Evolutionary conservation across 1,140 invertebrate genomes (phyloP).

Genomic region (Sinonovacula constricta): DNA sequence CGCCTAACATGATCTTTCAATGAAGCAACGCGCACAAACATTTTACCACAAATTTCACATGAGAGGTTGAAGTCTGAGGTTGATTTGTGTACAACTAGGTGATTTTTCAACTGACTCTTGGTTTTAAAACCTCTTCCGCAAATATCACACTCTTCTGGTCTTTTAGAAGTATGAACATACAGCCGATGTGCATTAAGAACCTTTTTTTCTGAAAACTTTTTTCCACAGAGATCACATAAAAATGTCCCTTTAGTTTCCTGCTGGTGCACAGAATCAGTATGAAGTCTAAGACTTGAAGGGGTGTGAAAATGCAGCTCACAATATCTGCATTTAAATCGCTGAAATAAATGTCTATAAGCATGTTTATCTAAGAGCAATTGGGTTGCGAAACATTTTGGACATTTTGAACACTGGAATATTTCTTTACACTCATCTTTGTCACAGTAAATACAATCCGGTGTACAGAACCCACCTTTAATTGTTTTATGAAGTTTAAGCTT

Average conservation of each 20-base stretch:
- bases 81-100: constrained; percentile 40
- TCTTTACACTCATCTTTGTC: constrained; percentile 36
- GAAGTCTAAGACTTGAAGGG: constrained; percentile 4
- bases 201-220: constrained; percentile 38
- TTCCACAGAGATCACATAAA: constrained; percentile 49
- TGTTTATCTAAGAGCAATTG: constrained; percentile 28
- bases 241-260: not conserved
- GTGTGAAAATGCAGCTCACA: constrained; percentile 28
- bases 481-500: constrained; percentile 27
- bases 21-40: constrained; percentile 22
- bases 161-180: constrained; percentile 44
- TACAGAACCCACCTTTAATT: constrained; percentile 26
- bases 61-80: constrained; percentile 27
- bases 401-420: constrained; percentile 28
- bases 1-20: constrained; percentile 43
- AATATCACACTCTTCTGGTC: constrained; percentile 21
- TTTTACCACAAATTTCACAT: constrained; percentile 48
- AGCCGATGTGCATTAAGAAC: constrained; percentile 32
- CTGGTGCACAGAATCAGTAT: constrained; percentile 1
- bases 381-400: constrained; percentile 39
- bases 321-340: constrained; percentile 4
- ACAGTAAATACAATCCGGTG: constrained; percentile 47
- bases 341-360: not conserved
- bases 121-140: constrained; percentile 40
- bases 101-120: constrained; percentile 45